Base-by-base conservation (phyloP, 2,888 invertebrate genomes). In the Crepidodera aurea region DNA sequence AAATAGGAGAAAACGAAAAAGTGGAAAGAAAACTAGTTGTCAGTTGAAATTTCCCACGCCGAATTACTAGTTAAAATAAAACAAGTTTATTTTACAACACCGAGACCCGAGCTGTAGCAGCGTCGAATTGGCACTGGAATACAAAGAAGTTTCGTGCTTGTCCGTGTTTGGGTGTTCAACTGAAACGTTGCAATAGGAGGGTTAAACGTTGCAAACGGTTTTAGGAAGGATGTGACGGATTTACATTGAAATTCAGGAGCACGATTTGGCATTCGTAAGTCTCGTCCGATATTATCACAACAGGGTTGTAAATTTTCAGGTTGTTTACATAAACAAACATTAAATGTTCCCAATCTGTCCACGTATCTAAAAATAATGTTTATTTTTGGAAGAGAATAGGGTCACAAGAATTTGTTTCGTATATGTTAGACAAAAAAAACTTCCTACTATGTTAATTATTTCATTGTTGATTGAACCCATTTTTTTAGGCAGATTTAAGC, bases 61-160 rank as follows among this genome's bases (percentile, higher is more conserved):
- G 46, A 54, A 59, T 59, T 60, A 56, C 64, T 37, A 42, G 44
- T 57, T 64, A 39, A 42, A 60, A 64, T 64, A 56, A 64, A 57
- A 64, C 60, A 54, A 57, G 56, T 64, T 55, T 57, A 64, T 64
- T 60, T 60, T 34, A 51, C 48, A 57, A 34, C 54, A 27, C 34
- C 53, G 56, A 46, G 34, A 50, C 39, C 22, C 12, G 12, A 22
- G 32, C 48, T 10, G 27, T 13, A 27, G 27, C 15, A 48, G 29
- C 48, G 48, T 10, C 48, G 48, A 56, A 39, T 64, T 46, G 59
- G 42, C 57, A 32, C 42, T 60, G 60, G 60, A 68, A 68, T 65
- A 57, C 62, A 62, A 48, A 51, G 55, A 18, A 51, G 50, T 50
- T 22, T 46, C 37, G 40, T 48, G 46, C 19, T 32, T 34, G 44